These are phyloP conservation scores for Tigriopus japonicus DNA, from an alignment of 1,140 invertebrate genomes.

Conservation along the genomic window DNA sequence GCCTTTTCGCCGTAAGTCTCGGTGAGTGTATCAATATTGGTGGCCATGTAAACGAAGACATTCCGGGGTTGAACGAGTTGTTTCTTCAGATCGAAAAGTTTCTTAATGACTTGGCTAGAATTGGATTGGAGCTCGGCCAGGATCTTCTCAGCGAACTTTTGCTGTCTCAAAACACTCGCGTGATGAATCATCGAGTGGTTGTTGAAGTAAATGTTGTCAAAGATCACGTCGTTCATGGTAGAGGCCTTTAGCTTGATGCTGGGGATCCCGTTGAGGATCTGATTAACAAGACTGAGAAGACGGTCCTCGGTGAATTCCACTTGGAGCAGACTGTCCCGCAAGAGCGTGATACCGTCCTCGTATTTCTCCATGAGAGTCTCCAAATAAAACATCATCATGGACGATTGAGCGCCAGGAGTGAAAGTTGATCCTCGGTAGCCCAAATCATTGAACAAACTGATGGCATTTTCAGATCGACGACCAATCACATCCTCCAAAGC, in stretches of 20 bases:
- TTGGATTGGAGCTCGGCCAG: neutral
- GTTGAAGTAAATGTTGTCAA: constrained; percentile 2
- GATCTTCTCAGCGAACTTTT: neutral
- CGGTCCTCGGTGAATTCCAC: neutral
- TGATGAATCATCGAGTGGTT: neutral
- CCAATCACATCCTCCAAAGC: neutral
- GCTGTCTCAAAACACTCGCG: neutral
- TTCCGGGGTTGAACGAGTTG: neutral
- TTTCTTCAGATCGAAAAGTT: neutral
- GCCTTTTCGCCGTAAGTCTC: neutral
- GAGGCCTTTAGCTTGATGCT: neutral
- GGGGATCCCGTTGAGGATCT: neutral
- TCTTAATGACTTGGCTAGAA: neutral
- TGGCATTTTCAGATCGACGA: neutral
- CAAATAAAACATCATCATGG: neutral
- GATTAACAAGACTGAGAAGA: neutral
- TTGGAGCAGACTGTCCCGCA: neutral
- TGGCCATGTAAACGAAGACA: neutral
- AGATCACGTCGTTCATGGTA: neutral
- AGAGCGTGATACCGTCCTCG: neutral
- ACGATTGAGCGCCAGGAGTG: neutral
- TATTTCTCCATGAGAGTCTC: neutral
- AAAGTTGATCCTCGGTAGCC: neutral
- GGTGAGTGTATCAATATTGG: neutral
- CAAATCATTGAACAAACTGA: constrained; percentile 2